A percentile compares a stretch with the other conserved stretches of the same genome.
Conservation (phyloP, 2,113 vertebrate genomes). For the Nothoprocta pentlandii region DNA sequence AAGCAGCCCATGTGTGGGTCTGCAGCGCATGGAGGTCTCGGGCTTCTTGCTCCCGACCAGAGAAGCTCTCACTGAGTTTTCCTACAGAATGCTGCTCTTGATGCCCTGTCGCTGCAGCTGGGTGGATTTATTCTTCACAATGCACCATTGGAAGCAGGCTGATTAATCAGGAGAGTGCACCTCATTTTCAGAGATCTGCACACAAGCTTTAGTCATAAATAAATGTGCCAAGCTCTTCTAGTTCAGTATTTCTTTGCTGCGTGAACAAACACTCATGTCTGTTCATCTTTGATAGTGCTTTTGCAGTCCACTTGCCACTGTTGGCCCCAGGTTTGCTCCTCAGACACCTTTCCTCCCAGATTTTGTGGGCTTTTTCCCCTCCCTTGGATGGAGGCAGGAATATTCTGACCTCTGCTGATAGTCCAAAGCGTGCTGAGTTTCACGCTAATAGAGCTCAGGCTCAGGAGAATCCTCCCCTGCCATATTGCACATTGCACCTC, state of each 20-base stretch:
- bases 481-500: neutral
- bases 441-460: neutral
- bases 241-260: slow-evolving; percentile 32
- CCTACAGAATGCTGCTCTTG: neutral
- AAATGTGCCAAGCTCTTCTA: neutral
- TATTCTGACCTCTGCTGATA: neutral
- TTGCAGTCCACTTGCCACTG: neutral
- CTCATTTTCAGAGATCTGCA: slow-evolving; percentile 14
- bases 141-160: neutral
- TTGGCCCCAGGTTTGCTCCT: neutral
- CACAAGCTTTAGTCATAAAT: slow-evolving; percentile 9
- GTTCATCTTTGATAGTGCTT: neutral
- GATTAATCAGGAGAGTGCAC: neutral
- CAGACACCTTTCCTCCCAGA: neutral
- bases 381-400: neutral
- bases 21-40: neutral
- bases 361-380: neutral
- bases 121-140: neutral
- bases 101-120: neutral
- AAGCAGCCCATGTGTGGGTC: neutral
- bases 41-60: neutral
- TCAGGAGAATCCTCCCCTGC: neutral
- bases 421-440: neutral
- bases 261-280: slow-evolving; percentile 51
- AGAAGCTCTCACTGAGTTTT: neutral